Conservation (phyloP, 2,797 vertebrate species). For the Garrulus glandarius region DNA sequence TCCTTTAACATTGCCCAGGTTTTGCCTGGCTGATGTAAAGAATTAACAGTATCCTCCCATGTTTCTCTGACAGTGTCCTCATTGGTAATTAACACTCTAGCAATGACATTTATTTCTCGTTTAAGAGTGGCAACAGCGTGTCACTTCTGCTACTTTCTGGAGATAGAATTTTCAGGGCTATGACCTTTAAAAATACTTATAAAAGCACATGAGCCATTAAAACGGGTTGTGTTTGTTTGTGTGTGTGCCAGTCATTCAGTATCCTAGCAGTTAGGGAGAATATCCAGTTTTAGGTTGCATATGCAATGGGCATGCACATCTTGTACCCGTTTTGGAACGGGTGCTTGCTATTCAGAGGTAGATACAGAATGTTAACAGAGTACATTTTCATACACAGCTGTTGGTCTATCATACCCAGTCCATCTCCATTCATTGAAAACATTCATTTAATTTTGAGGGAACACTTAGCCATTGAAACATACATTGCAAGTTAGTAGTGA, state of each 20-base stretch:
- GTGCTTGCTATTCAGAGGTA: neutral
- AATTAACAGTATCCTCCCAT: neutral
- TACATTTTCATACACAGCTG: neutral
- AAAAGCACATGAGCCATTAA: neutral
- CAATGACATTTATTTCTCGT: neutral
- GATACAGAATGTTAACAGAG: neutral
- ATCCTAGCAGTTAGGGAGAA: neutral
- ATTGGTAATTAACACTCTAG: neutral
- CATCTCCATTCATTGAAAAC: neutral
- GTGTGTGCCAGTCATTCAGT: neutral
- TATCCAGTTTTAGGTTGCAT: neutral
- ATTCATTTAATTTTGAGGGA: neutral
- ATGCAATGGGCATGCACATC: neutral
- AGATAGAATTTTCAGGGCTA: neutral
- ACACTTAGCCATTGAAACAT: neutral
- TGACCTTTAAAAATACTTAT: neutral
- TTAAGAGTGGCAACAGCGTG: neutral
- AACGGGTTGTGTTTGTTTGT: neutral
- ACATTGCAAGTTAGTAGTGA: neutral
- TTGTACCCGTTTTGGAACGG: neutral
- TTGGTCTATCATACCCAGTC: neutral
- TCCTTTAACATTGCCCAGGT: neutral
- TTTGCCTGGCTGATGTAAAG: neutral
- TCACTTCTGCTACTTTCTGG: neutral
- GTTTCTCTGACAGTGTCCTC: neutral